These are phyloP conservation scores for Glaucomys volans DNA, from an alignment of 2,113 vertebrate species.

Conservation along the genomic window DNA sequence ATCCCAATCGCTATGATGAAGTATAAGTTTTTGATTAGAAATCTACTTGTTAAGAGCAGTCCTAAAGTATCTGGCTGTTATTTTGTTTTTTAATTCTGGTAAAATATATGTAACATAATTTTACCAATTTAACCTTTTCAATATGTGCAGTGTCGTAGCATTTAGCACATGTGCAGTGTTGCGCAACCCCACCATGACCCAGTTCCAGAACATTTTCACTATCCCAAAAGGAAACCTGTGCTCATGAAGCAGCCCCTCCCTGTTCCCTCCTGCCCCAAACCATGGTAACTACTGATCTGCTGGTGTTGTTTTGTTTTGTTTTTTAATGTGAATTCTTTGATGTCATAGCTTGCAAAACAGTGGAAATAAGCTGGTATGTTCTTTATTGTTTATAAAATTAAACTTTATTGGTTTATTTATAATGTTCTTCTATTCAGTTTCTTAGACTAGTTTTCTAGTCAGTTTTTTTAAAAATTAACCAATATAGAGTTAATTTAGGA, in stretches of 20 bases:
- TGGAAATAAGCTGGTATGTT: neutral
- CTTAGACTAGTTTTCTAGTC: neutral
- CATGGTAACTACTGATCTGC: neutral
- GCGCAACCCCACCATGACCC: neutral
- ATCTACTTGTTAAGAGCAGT: neutral
- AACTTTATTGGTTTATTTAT: neutral
- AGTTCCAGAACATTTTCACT: neutral
- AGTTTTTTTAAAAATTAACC: neutral
- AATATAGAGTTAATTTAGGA: neutral
- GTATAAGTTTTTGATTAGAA: neutral
- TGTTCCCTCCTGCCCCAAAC: neutral
- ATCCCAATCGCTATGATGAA: neutral
- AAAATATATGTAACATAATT: neutral
- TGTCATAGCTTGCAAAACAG: neutral
- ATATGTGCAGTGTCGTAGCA: neutral
- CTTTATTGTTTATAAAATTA: slow-evolving; percentile 24
- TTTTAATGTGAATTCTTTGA: neutral
- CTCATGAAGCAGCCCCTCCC: neutral
- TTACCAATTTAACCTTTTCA: neutral
- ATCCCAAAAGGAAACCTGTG: neutral
- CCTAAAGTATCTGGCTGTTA: neutral
- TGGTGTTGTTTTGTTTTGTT: neutral
- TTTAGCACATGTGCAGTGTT: neutral
- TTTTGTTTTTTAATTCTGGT: neutral
- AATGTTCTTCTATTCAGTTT: neutral